Base-by-base conservation (phyloP, 2,797 vertebrate genomes). In the Hapalemur alaotrensis region DNA sequence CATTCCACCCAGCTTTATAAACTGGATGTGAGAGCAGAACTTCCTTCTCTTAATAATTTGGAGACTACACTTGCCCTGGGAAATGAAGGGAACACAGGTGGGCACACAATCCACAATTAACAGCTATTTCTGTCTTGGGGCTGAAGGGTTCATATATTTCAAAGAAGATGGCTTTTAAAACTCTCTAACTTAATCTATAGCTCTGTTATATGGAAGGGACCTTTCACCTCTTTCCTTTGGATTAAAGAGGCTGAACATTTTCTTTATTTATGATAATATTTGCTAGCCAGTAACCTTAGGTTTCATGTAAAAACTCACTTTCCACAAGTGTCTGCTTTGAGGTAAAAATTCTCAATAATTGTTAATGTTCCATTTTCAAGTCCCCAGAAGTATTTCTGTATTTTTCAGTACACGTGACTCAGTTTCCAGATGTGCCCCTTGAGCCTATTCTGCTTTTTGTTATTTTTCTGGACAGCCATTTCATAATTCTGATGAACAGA, bases 381-480 rank as follows among this genome's bases (percentile, higher is more conserved):
- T 54, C 15, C 63, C n/a, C 10, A 61, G 52, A 69, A 43, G 17
- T 70, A 48, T 87, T 79, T 90, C 38, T 93, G 0, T 67, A 23
- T 80, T 90, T 87, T 89, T 81, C 13, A 95, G 15, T 54, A n/a
- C 23, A 67, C 50, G 17, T 20, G 76, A 41, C 10, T 88, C 28
- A 38, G 23, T 93, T 87, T 88, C 88, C 54, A 88, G 12, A 80
- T 86, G 17, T 22, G 50, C 13, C 48, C 5, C 20, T 75, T 57
- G 65, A 69, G 73, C 10, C 23, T 86, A 1, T 93, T 90, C 73
- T 67, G 61, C n/a, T 48, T 80, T 76, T 69, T 48, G 13, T 79
- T 93, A 30, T 73, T 81, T 97, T 96, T 84, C 73, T 93, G 41
- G 18, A 63, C 9, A 90, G 14, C 10, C 43, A 76, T 85, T 70